Conservation (phyloP, 2,797 vertebrate genomes). For the Pachyuromys duprasi region DNA sequence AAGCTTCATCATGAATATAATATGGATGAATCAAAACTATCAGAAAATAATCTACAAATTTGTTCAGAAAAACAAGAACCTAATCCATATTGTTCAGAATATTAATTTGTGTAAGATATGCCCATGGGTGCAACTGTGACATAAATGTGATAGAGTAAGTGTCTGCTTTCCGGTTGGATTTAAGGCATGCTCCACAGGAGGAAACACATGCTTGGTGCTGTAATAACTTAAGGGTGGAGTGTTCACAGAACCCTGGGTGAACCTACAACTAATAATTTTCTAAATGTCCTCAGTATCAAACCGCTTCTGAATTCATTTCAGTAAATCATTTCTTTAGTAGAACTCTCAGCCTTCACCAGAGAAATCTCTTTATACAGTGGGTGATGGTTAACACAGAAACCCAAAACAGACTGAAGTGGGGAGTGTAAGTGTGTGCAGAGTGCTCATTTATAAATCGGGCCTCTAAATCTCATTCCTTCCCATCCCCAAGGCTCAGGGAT, state of each 20-base stretch:
- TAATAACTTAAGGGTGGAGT: not conserved
- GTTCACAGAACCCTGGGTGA: not conserved
- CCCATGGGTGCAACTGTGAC: not conserved
- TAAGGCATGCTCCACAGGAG: not conserved
- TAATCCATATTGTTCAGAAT: not conserved
- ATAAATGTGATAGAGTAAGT: not conserved
- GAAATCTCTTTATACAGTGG: not conserved
- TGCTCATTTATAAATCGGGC: not conserved
- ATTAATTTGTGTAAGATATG: not conserved
- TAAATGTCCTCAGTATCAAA: not conserved
- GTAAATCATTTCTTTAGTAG: not conserved
- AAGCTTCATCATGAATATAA: not conserved
- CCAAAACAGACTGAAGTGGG: not conserved
- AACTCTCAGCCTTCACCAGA: not conserved
- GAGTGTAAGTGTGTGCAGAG: not conserved
- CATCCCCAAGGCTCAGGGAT: not conserved
- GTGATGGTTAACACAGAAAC: not conserved
- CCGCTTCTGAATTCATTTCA: not conserved
- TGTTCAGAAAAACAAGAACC: not conserved
- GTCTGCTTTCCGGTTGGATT: not conserved
- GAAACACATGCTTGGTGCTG: not conserved
- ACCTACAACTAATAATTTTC: not conserved
- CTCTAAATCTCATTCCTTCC: not conserved
- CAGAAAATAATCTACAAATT: not conserved
- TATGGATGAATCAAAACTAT: not conserved